Conservation (phyloP, 2,797 vertebrate species). For the Darevskia nairensis region DNA sequence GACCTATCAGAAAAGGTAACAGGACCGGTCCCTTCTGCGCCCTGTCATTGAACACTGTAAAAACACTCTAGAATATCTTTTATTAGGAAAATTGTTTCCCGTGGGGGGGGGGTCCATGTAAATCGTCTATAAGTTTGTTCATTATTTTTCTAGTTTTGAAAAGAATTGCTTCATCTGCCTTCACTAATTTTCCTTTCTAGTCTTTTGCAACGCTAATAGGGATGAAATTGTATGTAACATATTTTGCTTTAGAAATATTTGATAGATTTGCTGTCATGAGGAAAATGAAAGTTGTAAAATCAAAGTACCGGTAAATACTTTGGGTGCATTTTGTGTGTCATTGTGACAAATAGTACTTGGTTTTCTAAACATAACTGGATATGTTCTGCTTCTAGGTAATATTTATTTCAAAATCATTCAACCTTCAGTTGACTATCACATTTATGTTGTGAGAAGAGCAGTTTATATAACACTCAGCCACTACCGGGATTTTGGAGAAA, state of each 20-base stretch:
- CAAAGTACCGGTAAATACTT: constrained; percentile 3
- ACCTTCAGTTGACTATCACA: constrained; percentile 9
- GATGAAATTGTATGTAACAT: neutral
- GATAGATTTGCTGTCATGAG: constrained; percentile 20
- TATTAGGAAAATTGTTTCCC: neutral
- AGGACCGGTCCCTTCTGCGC: neutral
- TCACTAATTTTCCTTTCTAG: constrained; percentile 2
- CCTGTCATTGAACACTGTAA: neutral
- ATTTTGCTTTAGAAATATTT: constrained; percentile 29
- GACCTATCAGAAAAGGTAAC: neutral
- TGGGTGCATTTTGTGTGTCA: constrained; percentile 13
- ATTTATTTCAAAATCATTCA: constrained; percentile 11
- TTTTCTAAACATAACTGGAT: constrained; percentile 1
- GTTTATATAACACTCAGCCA: neutral
- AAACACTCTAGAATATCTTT: neutral
- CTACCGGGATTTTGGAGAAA: neutral
- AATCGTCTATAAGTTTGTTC: neutral
- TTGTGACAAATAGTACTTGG: fast-evolving
- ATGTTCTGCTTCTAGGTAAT: neutral
- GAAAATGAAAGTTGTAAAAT: constrained; percentile 30
- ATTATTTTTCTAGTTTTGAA: neutral
- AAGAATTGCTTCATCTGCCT: neutral
- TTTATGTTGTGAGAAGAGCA: neutral
- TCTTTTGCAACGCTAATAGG: neutral
- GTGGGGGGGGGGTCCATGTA: too few species aligned